Evolutionary conservation across 2,888 invertebrate genomes (phyloP).

Genomic region (Allophyes oxyacanthae): DNA sequence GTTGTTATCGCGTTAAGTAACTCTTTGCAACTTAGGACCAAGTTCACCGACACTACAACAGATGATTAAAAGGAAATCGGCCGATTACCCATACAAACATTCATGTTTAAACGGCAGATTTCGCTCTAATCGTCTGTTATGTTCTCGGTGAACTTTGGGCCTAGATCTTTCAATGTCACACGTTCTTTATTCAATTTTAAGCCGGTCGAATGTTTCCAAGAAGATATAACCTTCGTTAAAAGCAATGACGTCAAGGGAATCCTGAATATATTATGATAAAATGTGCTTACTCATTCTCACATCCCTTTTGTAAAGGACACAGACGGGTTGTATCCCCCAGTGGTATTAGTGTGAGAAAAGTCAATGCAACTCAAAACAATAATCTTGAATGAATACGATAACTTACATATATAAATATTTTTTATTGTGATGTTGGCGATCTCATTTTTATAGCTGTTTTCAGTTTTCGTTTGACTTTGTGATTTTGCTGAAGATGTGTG

Average conservation of each 20-base stretch:
- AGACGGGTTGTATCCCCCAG: slow-evolving; percentile 8
- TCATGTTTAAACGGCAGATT: no score
- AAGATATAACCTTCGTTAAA: not conserved
- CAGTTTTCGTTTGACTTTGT: no score
- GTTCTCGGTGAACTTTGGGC: no score
- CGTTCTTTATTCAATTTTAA: slow-evolving; percentile 4
- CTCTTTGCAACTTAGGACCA: slow-evolving; percentile 15
- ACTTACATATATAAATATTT: no score
- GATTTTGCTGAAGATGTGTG: no score
- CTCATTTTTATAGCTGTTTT: no score
- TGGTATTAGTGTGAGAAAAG: slow-evolving; percentile 24
- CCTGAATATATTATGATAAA: slow-evolving; percentile 18
- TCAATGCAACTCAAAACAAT: slow-evolving; percentile 35
- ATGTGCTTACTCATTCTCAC: slow-evolving; percentile 41
- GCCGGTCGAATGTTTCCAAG: not conserved
- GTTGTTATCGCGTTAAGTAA: slow-evolving; percentile 24
- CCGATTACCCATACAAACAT: no score
- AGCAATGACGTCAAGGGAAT: slow-evolving; percentile 25
- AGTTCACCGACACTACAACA: no score
- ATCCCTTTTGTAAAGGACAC: slow-evolving; percentile 38
- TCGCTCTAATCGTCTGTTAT: no score
- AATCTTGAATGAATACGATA: slow-evolving; percentile 18
- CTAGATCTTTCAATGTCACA: slow-evolving; percentile 18
- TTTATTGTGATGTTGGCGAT: no score
- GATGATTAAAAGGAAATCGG: no score